Base-by-base conservation (phyloP, 1,140 invertebrate genomes). In the Ladona fulva region DNA sequence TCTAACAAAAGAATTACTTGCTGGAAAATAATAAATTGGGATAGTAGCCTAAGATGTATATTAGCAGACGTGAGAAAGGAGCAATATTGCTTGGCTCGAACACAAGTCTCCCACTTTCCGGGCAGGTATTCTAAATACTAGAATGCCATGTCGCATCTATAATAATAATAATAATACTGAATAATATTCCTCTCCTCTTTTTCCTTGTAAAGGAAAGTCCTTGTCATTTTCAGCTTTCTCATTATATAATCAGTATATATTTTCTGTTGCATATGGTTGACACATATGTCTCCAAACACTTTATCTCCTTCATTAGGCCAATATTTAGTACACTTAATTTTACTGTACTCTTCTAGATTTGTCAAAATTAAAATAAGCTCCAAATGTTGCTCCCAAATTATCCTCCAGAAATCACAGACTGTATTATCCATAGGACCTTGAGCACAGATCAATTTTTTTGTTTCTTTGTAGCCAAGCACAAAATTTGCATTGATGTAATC, bases 101-200 rank as follows among this genome's bases (percentile, higher is more conserved):
- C n/a, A n/a, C n/a, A n/a, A n/a, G n/a, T n/a, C n/a, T n/a, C n/a
- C n/a, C n/a, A n/a, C n/a, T n/a, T n/a, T n/a, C n/a, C n/a, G n/a
- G n/a, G n/a, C n/a, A n/a, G n/a, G n/a, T n/a, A n/a, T n/a, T n/a
- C n/a, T n/a, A n/a, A n/a, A n/a, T n/a, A n/a, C n/a, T n/a, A n/a
- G n/a, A n/a, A n/a, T n/a, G n/a, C n/a, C n/a, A n/a, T n/a, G n/a
- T n/a, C n/a, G n/a, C n/a, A n/a, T n/a, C n/a, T n/a, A n/a, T n/a
- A n/a, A n/a, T n/a, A n/a, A n/a, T n/a, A n/a, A n/a, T n/a, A 97
- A 86, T 97, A 96, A 85, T 97, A 97, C 83, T 98, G 96, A n/a
- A 92, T 88, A 10, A 96, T 91, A 78, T 90, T 90, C 74, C 93
- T 85, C 74, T 91, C 87, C 80, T 93, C 91, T 24, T 88, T 85